Percentiles rank a stretch among this genome's conserved stretches.
Conservation (phyloP, 2,888 invertebrate genomes). For the Chrysomela aeneicollis region DNA sequence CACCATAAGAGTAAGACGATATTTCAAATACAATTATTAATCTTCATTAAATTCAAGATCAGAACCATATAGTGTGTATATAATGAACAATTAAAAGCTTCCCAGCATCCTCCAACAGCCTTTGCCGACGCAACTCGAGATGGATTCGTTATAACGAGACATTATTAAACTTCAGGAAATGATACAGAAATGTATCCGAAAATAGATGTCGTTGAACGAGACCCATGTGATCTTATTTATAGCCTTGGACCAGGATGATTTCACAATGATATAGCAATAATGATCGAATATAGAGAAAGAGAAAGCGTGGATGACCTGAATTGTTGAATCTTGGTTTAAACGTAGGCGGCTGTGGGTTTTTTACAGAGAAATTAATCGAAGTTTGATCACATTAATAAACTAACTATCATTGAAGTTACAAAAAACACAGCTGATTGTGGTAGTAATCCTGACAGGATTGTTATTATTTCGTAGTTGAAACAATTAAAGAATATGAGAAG, state of each 20-base stretch:
- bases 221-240: conserved; percentile 19
- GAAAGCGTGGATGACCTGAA: neutral
- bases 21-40: conserved; percentile 51
- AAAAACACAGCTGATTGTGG: too few species aligned
- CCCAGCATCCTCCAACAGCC: conserved; percentile 12
- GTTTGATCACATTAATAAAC: too few species aligned
- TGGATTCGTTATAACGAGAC: conserved; percentile 30
- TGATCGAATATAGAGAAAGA: neutral
- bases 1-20: neutral
- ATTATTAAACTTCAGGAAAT: conserved; percentile 34
- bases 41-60: conserved; percentile 54
- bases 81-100: conserved; percentile 51
- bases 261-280: neutral
- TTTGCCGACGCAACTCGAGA: conserved; percentile 13
- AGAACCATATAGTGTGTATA: conserved; percentile 46
- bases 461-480: too few species aligned
- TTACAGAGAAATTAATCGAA: too few species aligned
- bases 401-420: too few species aligned
- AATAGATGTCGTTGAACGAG: conserved; percentile 24
- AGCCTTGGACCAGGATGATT: neutral
- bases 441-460: too few species aligned
- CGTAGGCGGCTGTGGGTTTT: too few species aligned
- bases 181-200: conserved; percentile 31
- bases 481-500: too few species aligned
- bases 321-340: too few species aligned